Conservation (phyloP, 2,888 invertebrate genomes). For the Thysanoteuthis rhombus region DNA sequence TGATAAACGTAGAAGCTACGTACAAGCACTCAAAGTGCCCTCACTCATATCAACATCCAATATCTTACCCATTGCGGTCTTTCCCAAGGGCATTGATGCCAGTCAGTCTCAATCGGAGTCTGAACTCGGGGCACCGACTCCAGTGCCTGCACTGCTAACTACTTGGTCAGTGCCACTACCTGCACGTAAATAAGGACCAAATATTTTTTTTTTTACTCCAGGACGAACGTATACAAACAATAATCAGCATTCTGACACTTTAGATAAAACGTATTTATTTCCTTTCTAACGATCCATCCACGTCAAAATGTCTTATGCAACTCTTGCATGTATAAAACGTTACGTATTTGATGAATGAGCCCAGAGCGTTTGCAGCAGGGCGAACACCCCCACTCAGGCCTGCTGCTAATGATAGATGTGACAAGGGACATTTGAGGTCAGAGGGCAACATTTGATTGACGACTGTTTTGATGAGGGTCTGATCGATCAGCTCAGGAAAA, state of each 20-base stretch:
- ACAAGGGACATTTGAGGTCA: neutral
- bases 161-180: too few relatives aligned
- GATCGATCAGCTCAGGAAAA: neutral
- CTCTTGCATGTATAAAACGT: neutral
- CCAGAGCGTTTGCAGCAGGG: neutral
- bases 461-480: neutral
- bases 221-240: neutral
- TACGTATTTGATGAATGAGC: neutral
- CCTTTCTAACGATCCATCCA: neutral
- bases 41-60: too few relatives aligned
- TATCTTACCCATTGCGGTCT: too few relatives aligned
- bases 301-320: slow-evolving; percentile 12
- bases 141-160: too few relatives aligned
- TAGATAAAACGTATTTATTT: neutral
- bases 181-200: neutral
- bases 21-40: too few relatives aligned
- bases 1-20: too few relatives aligned
- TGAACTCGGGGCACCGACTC: neutral
- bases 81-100: too few relatives aligned
- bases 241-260: neutral
- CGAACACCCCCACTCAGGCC: too few relatives aligned
- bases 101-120: too few relatives aligned
- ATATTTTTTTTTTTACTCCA: neutral
- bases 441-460: neutral
- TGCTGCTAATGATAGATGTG: neutral